A percentile compares a stretch with the other conserved stretches of the same genome.
These are phyloP conservation scores for Anthophora plumipes DNA, from an alignment of 2,888 invertebrate genomes.

Conservation along the genomic window DNA sequence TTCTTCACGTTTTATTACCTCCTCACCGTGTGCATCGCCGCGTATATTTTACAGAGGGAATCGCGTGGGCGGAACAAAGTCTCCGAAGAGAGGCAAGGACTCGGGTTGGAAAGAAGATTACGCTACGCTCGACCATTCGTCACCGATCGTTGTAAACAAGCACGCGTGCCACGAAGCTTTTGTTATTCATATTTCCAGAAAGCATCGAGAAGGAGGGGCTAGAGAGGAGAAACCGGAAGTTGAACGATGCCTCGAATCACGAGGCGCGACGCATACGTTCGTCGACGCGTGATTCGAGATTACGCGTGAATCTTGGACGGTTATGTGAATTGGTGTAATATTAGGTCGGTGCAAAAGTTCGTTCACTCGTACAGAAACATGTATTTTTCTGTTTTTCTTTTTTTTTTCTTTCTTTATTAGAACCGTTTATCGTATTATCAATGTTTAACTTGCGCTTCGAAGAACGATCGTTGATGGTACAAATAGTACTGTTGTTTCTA, in stretches of 20 bases:
- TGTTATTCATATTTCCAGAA: neutral
- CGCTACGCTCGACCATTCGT: neutral
- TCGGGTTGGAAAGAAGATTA: neutral
- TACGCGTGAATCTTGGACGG: neutral
- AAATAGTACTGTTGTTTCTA: no score
- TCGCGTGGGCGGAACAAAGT: conserved; percentile 30
- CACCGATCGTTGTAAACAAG: neutral
- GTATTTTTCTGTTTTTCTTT: no score
- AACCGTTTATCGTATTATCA: no score
- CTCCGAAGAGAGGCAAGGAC: conserved; percentile 2
- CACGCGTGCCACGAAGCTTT: neutral
- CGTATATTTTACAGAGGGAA: neutral
- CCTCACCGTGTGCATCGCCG: neutral
- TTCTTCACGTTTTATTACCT: neutral
- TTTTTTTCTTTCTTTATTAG: no score
- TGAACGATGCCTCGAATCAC: neutral
- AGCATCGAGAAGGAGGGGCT: neutral
- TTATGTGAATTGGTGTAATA: no score
- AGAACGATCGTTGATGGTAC: no score
- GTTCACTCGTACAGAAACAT: no score
- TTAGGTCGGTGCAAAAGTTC: no score
- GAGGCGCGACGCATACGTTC: neutral
- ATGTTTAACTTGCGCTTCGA: no score
- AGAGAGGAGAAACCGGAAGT: neutral
- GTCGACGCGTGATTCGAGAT: neutral